Percentiles rank a stretch among this genome's conserved stretches.
phyloP scores from a whole-genome alignment of 2,113 vertebrate species.

The Dunckerocampus dactyliophorus region DNA sequence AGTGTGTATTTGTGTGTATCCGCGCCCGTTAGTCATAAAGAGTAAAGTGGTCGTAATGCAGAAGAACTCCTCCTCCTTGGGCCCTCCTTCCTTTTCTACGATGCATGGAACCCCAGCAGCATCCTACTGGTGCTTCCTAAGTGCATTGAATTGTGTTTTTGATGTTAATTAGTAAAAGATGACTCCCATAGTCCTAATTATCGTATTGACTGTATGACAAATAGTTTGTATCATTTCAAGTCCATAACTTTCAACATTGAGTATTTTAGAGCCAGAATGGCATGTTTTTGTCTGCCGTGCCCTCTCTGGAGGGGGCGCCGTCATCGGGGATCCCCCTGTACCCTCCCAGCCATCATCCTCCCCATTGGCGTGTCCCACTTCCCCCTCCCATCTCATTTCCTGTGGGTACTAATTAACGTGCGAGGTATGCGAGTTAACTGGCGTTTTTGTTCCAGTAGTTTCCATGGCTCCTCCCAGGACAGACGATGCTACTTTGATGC shows the following conservation, averaged over 20 bases:
- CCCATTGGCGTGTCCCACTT: constrained; percentile 25
- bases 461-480: constrained; percentile 41
- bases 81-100: too few relatives aligned
- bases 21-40: too few relatives aligned
- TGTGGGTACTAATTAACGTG: constrained; percentile 69
- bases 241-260: too few relatives aligned
- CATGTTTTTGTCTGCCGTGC: constrained; percentile 22
- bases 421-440: constrained; percentile 41
- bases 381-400: constrained; percentile 34
- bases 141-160: too few relatives aligned
- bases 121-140: too few relatives aligned
- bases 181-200: background rate
- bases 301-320: constrained; percentile 14
- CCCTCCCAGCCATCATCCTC: constrained; percentile 33
- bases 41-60: too few relatives aligned
- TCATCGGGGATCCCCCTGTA: constrained; percentile 36
- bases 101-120: too few relatives aligned
- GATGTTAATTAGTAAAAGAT: too few relatives aligned
- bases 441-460: constrained; percentile 15
- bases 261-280: constrained; percentile 19
- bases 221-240: background rate
- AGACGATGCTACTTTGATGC: constrained; percentile 24
- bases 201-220: too few relatives aligned
- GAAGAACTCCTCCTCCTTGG: too few relatives aligned
- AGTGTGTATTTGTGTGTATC: too few relatives aligned